Evolutionary conservation across 2,797 vertebrate species (phyloP).

Genomic region (Taeniopygia guttata): DNA sequence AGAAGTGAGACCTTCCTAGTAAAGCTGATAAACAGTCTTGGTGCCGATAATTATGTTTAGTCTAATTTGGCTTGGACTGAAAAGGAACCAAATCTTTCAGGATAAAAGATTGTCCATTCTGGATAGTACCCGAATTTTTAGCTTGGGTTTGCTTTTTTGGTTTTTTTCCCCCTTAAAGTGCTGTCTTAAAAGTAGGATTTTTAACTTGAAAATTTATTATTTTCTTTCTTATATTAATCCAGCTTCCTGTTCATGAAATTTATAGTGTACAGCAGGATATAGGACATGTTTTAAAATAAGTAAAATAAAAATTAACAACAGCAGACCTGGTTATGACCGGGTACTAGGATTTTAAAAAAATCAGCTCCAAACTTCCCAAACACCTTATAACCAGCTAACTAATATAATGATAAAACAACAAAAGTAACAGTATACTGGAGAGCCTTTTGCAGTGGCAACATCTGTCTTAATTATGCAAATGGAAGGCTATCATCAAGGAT

Average conservation of each 20-base stretch:
- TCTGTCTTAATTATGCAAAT: conserved; percentile 36
- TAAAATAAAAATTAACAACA: background rate
- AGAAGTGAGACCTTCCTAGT: background rate
- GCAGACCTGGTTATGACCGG: accelerated
- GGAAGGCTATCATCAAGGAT: background rate
- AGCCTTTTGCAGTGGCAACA: background rate
- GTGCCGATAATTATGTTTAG: background rate
- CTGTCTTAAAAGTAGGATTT: background rate
- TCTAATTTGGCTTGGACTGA: background rate
- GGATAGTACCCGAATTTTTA: accelerated
- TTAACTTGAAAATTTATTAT: background rate
- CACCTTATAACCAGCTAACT: background rate
- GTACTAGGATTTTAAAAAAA: background rate
- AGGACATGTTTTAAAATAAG: background rate
- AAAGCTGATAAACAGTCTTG: background rate
- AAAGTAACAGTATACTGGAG: background rate
- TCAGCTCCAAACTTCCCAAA: background rate
- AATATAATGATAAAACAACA: background rate
- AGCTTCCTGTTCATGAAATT: background rate
- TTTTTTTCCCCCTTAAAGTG: background rate
- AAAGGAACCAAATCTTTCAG: accelerated
- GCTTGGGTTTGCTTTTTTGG: background rate
- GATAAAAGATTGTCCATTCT: background rate
- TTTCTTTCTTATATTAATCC: background rate
- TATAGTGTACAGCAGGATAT: background rate